Evolutionary conservation across 2,888 invertebrate genomes (phyloP).

Genomic region (Dysmachus trigonus): DNA sequence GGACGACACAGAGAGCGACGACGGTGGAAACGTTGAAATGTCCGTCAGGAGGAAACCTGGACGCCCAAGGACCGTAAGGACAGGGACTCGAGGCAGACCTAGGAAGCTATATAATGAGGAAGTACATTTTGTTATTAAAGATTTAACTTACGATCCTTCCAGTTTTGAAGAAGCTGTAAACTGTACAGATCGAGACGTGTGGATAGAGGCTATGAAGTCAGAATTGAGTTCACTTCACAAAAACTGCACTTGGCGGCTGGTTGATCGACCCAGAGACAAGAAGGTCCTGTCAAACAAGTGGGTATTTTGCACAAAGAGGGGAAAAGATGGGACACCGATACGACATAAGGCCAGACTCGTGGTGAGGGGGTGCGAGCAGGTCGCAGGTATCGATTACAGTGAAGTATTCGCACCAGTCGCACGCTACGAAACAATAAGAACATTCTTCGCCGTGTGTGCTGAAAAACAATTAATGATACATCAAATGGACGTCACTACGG

Average conservation of each 20-base stretch:
- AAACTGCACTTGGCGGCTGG: constrained; percentile 38
- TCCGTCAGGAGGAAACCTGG: no score
- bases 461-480: not conserved
- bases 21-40: not conserved
- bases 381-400: not conserved
- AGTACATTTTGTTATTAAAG: not conserved
- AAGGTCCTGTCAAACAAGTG: constrained; percentile 43
- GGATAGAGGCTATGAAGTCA: constrained; percentile 39
- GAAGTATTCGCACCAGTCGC: not conserved
- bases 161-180: no score
- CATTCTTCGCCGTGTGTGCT: not conserved
- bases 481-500: not conserved
- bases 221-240: constrained; percentile 36
- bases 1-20: not conserved
- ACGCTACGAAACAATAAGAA: not conserved
- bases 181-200: no score
- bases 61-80: not conserved
- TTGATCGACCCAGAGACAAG: constrained; percentile 19
- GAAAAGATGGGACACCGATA: constrained; percentile 35
- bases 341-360: not conserved
- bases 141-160: no score
- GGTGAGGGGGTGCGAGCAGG: no score
- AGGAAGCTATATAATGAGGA: not conserved
- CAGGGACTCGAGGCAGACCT: not conserved
- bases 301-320: constrained; percentile 48